Conservation (phyloP, 2,888 invertebrate species). For the Abrostola tripartita region DNA sequence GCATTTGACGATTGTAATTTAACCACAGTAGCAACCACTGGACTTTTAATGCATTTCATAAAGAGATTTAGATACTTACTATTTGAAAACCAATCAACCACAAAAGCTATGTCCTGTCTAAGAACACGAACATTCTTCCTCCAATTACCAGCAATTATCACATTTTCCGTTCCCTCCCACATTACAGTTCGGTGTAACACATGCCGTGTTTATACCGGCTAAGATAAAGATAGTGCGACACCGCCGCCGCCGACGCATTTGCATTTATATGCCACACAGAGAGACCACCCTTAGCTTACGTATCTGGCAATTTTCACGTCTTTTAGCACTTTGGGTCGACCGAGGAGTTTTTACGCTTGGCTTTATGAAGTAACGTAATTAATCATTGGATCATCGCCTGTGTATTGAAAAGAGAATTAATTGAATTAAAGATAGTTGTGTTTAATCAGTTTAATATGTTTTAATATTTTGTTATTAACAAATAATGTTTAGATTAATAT, state of each 20-base stretch:
- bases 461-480: no score
- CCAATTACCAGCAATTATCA: constrained; percentile 12
- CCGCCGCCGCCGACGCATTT: constrained; percentile 71
- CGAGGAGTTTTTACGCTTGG: constrained; percentile 29
- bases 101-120: neutral
- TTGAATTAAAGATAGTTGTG: no score
- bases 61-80: no score
- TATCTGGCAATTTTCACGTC: constrained; percentile 60
- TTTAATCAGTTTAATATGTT: no score
- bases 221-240: constrained; percentile 82
- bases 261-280: constrained; percentile 82
- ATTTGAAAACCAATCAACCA: no score
- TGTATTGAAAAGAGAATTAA: no score
- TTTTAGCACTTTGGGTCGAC: constrained; percentile 43
- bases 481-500: no score
- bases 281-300: constrained; percentile 73
- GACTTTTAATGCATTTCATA: no score
- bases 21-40: no score
- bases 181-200: constrained; percentile 68
- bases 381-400: constrained; percentile 7
- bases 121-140: neutral
- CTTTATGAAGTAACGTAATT: constrained; percentile 6
- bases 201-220: constrained; percentile 45
- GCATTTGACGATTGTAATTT: no score
- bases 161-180: constrained; percentile 7